Conservation (phyloP, 2,888 invertebrate species). For the Agrotis segetum region DNA sequence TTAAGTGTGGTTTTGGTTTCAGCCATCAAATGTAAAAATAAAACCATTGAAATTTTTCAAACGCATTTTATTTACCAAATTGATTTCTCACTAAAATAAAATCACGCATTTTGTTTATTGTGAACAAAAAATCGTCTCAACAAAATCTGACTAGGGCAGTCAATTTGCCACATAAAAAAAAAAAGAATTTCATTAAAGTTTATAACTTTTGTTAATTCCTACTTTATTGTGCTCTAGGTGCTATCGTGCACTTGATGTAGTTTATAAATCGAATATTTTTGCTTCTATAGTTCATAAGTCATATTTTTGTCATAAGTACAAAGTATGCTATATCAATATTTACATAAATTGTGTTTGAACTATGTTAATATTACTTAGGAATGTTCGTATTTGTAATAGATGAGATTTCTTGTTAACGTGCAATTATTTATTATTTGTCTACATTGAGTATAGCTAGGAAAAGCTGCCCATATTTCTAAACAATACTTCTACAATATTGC, state of each 20-base stretch:
- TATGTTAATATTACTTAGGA: constrained; percentile 54
- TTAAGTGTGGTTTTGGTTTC: constrained; percentile 29
- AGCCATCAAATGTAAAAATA: constrained; percentile 56
- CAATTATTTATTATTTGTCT: constrained; percentile 31
- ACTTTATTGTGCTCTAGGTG: constrained; percentile 68
- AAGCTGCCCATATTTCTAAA: constrained; percentile 51
- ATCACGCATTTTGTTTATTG: constrained; percentile 78
- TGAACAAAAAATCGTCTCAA: constrained; percentile 73
- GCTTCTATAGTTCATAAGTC: constrained; percentile 46
- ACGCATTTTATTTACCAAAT: constrained; percentile 82
- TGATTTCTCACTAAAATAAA: constrained; percentile 84
- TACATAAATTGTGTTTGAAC: constrained; percentile 59
- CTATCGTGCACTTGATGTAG: constrained; percentile 59
- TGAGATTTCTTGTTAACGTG: constrained; percentile 40
- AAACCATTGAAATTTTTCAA: constrained; percentile 68
- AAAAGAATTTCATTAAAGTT: constrained; percentile 57
- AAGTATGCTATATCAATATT: constrained; percentile 58
- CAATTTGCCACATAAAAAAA: constrained; percentile 69
- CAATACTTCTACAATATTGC: constrained; percentile 30
- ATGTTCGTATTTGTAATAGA: constrained; percentile 52
- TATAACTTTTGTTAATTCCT: constrained; percentile 53
- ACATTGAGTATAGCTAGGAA: constrained; percentile 37
- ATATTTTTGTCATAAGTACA: constrained; percentile 67
- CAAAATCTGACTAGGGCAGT: constrained; percentile 84
- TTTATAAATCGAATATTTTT: constrained; percentile 50